Base-by-base conservation (phyloP, 2,888 invertebrate species). In the Scaptomyza polygonia region DNA sequence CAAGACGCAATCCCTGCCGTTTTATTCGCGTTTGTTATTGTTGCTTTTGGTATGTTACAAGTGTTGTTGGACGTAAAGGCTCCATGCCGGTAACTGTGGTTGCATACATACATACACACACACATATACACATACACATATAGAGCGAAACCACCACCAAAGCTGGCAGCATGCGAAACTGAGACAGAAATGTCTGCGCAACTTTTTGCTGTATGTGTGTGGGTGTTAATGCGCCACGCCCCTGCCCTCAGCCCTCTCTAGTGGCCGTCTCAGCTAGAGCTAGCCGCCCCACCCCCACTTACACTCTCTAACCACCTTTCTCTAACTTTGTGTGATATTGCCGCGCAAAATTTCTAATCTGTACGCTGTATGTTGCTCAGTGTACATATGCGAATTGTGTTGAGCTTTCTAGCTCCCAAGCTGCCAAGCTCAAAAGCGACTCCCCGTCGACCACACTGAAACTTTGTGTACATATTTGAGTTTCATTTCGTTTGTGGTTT, bases 391-490 rank as follows among this genome's bases (percentile, higher is more conserved):
- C 63, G 77, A 72, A 65, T 73, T 68, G 72, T 67, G 70, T 63
- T 47, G 64, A 55, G 59, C 82, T 62, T 32, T 29, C 48, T 47
- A 65, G 21, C 43, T 53, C 34, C 30, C 40, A 44, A 45, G 34
- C 44, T 52, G 18, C 21, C 51, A 36, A 14, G n/a, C 36, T 16
- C 39, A 39, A 39, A 9, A 47, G 30, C 30, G 64, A 64, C 63
- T 39, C 49, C 54, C 56, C 66, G 53, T 58, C 72, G 58, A 45
- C 57, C 77, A 62, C 77, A 77, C 67, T 77, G 81, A 73, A 86
- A 84, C 84, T 82, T 86, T 80, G 78, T 86, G 81, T 77, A 82
- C 86, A 82, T 82, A 82, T 82, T 82, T 84, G 87, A 86, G 82
- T 86, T 83, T 86, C 85, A 86, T 86, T 83, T 84, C 83, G 78